Evolutionary conservation across 1,140 invertebrate genomes (phyloP), one percentile per base, ranked within the genome.

Genomic region (Campoletis sonorensis): DNA sequence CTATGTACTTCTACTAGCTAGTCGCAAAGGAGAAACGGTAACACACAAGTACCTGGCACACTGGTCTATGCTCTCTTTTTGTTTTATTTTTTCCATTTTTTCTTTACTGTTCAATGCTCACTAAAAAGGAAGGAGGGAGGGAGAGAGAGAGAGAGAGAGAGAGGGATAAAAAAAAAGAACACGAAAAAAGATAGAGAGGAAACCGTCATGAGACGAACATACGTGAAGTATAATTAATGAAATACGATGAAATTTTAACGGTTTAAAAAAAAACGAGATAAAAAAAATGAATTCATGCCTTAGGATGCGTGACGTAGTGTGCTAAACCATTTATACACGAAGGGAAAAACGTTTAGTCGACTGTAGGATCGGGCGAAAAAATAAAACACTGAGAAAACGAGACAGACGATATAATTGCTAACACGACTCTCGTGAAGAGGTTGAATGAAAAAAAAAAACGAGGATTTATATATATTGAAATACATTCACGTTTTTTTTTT

Each of bases 11-110:
- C 67, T 70, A 70, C 67, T 70, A 27, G 67, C 67, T 70, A 70
- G 67, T 70, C 27, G 67, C 67, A 70, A 82, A 85, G 86, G 82
- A 83, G 86, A 84, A 84, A 85, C 86, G 84, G 85, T 88, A 87
- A 88, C 86, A 88, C 85, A 88, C 86, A 88, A 88, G 88, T 89
- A 89, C 88, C 88, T 89, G 88, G 88, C 87, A 88, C 86, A 88
- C 87, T 87, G 87, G 84, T 89, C 85, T 88, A 89, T 88, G 87
- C 88, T 89, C 86, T 89, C 86, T 88, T 85, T 79, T 85, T 85
- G 85, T 85, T 85, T 85, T 67, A 21, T 45, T 67, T 40, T 58
- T 70, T 30, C 49, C 79, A 54, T 71, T 79, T 79, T n/a, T 79
- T 79, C 67, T 70, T 70, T 33, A 33, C 67, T 18, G 33, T 70